Conservation (phyloP, 2,113 vertebrate genomes). For the Acanthisitta chloris region DNA sequence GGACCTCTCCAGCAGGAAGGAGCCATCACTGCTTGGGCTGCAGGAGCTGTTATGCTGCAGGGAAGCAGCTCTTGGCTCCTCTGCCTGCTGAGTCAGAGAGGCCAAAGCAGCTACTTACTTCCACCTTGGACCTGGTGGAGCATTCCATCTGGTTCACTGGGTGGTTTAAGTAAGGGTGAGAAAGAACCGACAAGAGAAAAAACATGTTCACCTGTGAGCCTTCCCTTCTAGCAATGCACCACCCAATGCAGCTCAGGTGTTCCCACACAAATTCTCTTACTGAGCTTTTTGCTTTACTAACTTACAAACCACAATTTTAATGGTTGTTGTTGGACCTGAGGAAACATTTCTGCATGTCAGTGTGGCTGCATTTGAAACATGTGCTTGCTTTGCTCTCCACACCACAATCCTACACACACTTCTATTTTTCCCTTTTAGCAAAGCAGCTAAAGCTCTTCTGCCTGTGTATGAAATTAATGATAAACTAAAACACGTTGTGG, state of each 20-base stretch:
- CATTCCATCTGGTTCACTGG: neutral
- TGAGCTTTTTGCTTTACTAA: neutral
- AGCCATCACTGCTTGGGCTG: neutral
- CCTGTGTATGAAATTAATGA: slow-evolving; percentile 59
- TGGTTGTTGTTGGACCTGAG: neutral
- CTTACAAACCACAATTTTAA: neutral
- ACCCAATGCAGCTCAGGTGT: neutral
- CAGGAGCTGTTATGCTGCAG: rapidly evolving
- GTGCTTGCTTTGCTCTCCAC: neutral
- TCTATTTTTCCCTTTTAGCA: slow-evolving; percentile 70
- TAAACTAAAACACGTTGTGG: slow-evolving; percentile 65
- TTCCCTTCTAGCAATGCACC: neutral
- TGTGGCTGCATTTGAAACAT: neutral
- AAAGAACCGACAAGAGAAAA: neutral
- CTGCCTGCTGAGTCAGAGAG: neutral
- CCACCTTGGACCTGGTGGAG: neutral
- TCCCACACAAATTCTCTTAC: neutral
- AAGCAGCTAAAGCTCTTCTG: slow-evolving; percentile 61
- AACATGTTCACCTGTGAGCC: neutral
- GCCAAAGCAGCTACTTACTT: neutral
- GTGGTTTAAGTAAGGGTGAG: neutral
- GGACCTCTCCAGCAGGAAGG: neutral
- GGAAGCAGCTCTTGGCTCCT: neutral
- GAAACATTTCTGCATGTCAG: neutral
- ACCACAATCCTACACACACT: rapidly evolving